phyloP scores from a whole-genome alignment of 37 sponge, comb jelly and placozoan species.

The Diacarnus erythraeanus region DNA sequence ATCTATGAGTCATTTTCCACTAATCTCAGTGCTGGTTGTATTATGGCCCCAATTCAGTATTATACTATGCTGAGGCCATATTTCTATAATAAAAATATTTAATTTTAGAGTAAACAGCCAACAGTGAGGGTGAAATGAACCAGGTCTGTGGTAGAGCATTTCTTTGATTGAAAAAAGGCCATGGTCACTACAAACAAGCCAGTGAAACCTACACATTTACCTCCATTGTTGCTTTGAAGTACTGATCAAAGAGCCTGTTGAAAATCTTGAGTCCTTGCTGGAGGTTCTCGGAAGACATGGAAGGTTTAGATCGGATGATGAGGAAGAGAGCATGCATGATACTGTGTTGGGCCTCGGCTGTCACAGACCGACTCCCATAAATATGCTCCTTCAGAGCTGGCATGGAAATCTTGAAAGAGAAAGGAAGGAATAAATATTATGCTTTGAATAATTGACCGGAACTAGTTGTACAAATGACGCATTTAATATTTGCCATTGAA shows the following conservation, averaged over 20 bases:
- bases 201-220: too few relatives aligned
- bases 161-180: too few relatives aligned
- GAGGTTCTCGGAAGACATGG: not conserved
- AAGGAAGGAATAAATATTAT: not conserved
- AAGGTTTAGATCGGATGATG: constrained; percentile 27
- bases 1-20: too few relatives aligned
- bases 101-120: not conserved
- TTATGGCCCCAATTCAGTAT: too few relatives aligned
- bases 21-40: too few relatives aligned
- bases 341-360: constrained; percentile 38
- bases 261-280: constrained; percentile 33
- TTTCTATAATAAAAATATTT: not conserved
- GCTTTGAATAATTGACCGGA: too few relatives aligned
- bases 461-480: too few relatives aligned
- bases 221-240: constrained; percentile 43
- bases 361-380: constrained; percentile 14
- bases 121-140: too few relatives aligned
- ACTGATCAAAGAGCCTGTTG: constrained; percentile 32
- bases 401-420: constrained; percentile 22
- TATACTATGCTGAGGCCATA: not conserved
- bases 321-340: constrained; percentile 57
- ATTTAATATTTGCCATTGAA: too few relatives aligned
- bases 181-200: too few relatives aligned
- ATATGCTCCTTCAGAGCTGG: constrained; percentile 28
- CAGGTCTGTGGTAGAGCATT: too few relatives aligned